phyloP scores from a whole-genome alignment of 2,888 invertebrate genomes.

The Spodoptera picta region DNA sequence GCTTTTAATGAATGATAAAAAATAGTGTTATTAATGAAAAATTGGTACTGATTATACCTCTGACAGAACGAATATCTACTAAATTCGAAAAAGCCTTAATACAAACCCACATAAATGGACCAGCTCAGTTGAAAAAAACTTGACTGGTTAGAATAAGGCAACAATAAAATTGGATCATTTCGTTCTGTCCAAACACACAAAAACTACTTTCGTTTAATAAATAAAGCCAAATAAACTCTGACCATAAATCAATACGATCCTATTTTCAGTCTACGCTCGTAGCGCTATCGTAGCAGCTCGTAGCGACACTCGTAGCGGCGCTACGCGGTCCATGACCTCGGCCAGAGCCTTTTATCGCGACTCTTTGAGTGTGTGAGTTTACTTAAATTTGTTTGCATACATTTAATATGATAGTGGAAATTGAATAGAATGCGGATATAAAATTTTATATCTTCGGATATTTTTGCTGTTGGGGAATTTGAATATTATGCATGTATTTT shows the following conservation, averaged over 20 bases:
- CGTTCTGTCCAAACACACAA: background rate
- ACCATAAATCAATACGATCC: slow-evolving; percentile 51
- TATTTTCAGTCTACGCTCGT: slow-evolving; percentile 48
- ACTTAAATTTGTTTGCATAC: slow-evolving; percentile 59
- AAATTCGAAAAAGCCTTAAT: background rate
- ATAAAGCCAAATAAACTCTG: slow-evolving; percentile 30
- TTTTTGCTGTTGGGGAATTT: slow-evolving; percentile 20
- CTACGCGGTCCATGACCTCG: slow-evolving; percentile 56
- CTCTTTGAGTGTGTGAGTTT: slow-evolving; percentile 45
- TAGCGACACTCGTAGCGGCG: slow-evolving; percentile 54
- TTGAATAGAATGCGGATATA: slow-evolving; percentile 25
- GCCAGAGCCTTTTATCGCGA: slow-evolving; percentile 56
- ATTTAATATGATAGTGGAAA: slow-evolving; percentile 40
- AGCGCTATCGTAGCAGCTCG: slow-evolving; percentile 56
- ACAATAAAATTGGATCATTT: background rate
- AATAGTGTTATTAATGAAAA: no score
- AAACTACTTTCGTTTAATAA: slow-evolving; percentile 24
- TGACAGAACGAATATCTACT: no score
- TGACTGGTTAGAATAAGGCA: background rate
- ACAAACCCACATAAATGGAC: background rate
- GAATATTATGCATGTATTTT: background rate
- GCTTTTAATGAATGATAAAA: no score
- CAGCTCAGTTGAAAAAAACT: background rate
- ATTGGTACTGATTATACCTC: no score
- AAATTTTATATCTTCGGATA: slow-evolving; percentile 10